These are phyloP conservation scores for Oplegnathus fasciatus DNA, from an alignment of 2,113 vertebrate genomes.

Conservation along the genomic window DNA sequence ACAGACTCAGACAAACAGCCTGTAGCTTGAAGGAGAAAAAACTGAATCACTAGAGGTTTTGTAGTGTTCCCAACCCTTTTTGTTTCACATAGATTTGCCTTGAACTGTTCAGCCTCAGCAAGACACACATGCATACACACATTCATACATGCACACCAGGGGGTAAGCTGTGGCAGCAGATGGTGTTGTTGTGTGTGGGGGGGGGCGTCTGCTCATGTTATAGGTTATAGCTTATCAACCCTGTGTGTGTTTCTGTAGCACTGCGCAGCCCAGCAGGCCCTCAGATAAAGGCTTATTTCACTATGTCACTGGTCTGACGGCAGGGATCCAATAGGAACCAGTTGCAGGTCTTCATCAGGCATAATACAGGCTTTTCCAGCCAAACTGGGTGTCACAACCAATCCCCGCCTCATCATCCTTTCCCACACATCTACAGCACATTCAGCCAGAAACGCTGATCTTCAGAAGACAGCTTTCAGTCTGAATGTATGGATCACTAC, in stretches of 20 bases:
- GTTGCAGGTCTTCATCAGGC: constrained; percentile 27
- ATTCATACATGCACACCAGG: constrained; percentile 46
- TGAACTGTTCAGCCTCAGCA: constrained; percentile 27
- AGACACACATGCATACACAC: constrained; percentile 39
- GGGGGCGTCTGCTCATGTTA: neutral
- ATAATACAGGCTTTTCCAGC: constrained; percentile 33
- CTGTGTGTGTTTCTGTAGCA: constrained; percentile 10
- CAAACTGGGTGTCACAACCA: constrained; percentile 8
- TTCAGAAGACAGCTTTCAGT: constrained; percentile 10
- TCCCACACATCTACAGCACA: neutral
- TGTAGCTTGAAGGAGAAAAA: neutral
- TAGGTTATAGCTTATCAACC: constrained; percentile 15
- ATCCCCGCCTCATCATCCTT: constrained; percentile 8
- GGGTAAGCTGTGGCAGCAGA: constrained; percentile 51
- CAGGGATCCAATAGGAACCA: constrained; percentile 23
- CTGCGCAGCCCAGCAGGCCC: neutral
- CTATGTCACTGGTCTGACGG: neutral
- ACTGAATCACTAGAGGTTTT: neutral
- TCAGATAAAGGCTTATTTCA: constrained; percentile 11
- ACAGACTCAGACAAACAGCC: neutral
- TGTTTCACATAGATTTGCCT: constrained; percentile 32
- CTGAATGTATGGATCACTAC: constrained; percentile 8
- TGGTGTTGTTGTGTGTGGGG: constrained; percentile 35
- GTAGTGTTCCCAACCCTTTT: neutral
- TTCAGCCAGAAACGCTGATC: neutral